Percentiles rank a stretch among this genome's conserved stretches.
These are phyloP conservation scores for Globodera ellingtonae DNA, from an alignment of 1,140 invertebrate species.

Conservation along the genomic window DNA sequence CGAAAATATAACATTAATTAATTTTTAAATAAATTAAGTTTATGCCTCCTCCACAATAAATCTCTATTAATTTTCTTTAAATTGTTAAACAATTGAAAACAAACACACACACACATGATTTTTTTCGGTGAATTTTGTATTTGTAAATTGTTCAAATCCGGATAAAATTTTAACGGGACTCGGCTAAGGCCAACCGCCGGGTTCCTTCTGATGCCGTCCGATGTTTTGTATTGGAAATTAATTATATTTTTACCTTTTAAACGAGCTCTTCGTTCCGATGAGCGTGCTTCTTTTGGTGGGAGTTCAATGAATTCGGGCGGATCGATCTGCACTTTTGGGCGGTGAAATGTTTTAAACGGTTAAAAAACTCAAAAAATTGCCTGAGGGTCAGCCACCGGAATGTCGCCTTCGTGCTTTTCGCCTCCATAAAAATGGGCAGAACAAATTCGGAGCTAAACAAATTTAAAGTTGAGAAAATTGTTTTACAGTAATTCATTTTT, in stretches of 20 bases:
- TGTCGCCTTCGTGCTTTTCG: slow-evolving; percentile 66
- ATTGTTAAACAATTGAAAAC: too few relatives aligned
- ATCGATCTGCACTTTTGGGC: slow-evolving; percentile 57
- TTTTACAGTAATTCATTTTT: background rate
- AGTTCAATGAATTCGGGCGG: slow-evolving; percentile 63
- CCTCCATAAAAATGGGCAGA: slow-evolving; percentile 66
- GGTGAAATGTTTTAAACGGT: background rate
- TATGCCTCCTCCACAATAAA: too few relatives aligned
- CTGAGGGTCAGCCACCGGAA: slow-evolving; percentile 66
- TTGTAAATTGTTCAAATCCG: too few relatives aligned
- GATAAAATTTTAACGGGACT: too few relatives aligned
- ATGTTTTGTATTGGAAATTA: background rate
- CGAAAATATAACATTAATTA: too few relatives aligned
- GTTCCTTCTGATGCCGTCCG: too few relatives aligned
- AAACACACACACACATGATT: too few relatives aligned
- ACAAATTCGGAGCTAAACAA: slow-evolving; percentile 65
- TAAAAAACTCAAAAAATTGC: slow-evolving; percentile 34
- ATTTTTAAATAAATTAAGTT: too few relatives aligned
- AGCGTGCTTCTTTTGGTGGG: slow-evolving; percentile 60
- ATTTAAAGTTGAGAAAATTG: slow-evolving; percentile 1
- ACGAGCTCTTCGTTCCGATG: slow-evolving; percentile 12
- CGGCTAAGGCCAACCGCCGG: too few relatives aligned
- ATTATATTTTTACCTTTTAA: slow-evolving; percentile 16
- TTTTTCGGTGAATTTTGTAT: too few relatives aligned
- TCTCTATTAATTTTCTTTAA: too few relatives aligned